A percentile compares a stretch with the other conserved stretches of the same genome.
Evolutionary conservation across 2,888 invertebrate species (phyloP).

Genomic region (Petrophora chlorosata): DNA sequence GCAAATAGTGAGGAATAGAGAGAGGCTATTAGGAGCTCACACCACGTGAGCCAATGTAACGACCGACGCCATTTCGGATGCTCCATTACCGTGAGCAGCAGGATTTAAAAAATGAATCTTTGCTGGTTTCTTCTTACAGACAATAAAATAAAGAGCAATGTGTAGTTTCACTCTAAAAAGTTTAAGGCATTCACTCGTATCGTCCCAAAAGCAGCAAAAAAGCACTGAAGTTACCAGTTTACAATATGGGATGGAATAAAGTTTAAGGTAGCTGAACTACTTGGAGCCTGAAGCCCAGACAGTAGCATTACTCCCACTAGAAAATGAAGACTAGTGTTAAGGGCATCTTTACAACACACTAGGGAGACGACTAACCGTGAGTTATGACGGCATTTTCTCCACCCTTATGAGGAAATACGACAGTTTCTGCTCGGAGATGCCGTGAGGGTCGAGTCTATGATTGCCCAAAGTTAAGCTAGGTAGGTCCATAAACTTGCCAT

Average conservation of each 20-base stretch:
- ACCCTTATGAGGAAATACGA: slow-evolving; percentile 82
- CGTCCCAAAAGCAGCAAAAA: too few relatives aligned
- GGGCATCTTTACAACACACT: slow-evolving; percentile 81
- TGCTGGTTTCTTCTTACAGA: slow-evolving; percentile 22
- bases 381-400: slow-evolving; percentile 79
- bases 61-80: slow-evolving; percentile 63
- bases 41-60: slow-evolving; percentile 69
- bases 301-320: slow-evolving; percentile 55
- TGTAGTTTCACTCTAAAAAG: background rate
- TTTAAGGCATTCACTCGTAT: too few relatives aligned
- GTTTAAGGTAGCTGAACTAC: slow-evolving; percentile 9
- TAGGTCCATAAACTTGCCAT: slow-evolving; percentile 45
- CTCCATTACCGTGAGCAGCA: slow-evolving; percentile 64
- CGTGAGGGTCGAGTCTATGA: slow-evolving; percentile 67
- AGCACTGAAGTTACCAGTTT: background rate
- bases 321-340: slow-evolving; percentile 82
- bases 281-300: slow-evolving; percentile 43
- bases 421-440: slow-evolving; percentile 67
- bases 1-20: slow-evolving; percentile 73
- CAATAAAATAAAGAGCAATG: background rate
- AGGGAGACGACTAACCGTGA: slow-evolving; percentile 77
- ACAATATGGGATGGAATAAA: background rate
- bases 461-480: slow-evolving; percentile 68
- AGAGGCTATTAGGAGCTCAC: slow-evolving; percentile 72
- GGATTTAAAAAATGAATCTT: slow-evolving; percentile 50